Evolutionary conservation across 2,113 vertebrate genomes (phyloP).

Genomic region (Nesogale talazaci): DNA sequence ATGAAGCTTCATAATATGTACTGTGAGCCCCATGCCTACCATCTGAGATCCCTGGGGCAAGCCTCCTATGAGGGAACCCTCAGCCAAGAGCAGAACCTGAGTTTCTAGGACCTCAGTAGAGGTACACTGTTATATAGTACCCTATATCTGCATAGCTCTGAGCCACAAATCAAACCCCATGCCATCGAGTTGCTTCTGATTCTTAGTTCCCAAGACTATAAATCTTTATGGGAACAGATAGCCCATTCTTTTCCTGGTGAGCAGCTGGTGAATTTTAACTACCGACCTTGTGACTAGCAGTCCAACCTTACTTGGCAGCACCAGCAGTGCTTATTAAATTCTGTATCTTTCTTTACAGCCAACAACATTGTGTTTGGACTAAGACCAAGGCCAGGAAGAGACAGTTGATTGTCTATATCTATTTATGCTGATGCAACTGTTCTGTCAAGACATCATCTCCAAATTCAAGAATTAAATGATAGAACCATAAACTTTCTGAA

Average conservation of each 20-base stretch:
- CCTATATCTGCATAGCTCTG: not conserved
- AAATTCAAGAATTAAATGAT: not conserved
- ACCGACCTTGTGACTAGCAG: no score
- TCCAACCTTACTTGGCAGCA: no score
- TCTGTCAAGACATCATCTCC: not conserved
- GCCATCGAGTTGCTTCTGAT: no score
- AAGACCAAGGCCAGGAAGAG: not conserved
- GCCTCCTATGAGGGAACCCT: no score
- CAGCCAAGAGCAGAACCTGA: rapidly evolving
- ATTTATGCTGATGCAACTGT: not conserved
- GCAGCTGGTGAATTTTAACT: no score
- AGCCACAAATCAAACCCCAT: no score
- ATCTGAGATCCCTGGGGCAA: no score
- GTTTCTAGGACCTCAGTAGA: not conserved
- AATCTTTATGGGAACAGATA: no score
- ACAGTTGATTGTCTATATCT: not conserved
- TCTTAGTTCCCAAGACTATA: no score
- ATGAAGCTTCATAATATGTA: no score
- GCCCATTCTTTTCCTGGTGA: no score
- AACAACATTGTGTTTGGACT: not conserved
- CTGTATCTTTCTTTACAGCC: not conserved
- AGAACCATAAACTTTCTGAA: not conserved
- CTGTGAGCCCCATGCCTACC: no score
- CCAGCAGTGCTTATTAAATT: not conserved
- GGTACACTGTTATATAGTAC: not conserved